phyloP scores from a whole-genome alignment of 1,140 invertebrate genomes.

The Cotesia chilonis region DNA sequence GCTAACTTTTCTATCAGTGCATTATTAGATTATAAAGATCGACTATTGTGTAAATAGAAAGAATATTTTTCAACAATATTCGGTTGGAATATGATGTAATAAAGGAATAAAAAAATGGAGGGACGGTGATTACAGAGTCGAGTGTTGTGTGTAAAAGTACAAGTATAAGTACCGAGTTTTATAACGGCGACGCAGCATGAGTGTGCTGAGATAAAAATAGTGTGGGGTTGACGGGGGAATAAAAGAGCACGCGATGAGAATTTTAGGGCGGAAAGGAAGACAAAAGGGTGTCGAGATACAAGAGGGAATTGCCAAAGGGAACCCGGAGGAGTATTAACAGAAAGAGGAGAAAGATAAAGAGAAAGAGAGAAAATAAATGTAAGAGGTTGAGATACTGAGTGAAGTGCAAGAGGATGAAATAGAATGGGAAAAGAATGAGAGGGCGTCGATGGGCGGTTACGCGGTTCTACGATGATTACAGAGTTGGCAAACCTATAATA shows the following conservation, averaged over 20 bases:
- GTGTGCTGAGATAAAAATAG: constrained; percentile 20
- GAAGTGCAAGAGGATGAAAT: constrained; percentile 48
- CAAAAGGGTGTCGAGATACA: constrained; percentile 42
- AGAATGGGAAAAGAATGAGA: constrained; percentile 54
- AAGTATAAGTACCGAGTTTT: constrained; percentile 8
- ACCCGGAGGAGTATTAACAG: constrained; percentile 32
- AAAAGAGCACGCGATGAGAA: constrained; percentile 17
- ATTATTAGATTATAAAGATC: too few relatives aligned
- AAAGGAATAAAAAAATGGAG: constrained; percentile 32
- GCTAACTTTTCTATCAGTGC: too few relatives aligned
- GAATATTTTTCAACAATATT: too few relatives aligned
- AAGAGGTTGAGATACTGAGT: constrained; percentile 43
- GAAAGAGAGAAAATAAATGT: constrained; percentile 31
- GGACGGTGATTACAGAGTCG: constrained; percentile 57
- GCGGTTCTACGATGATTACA: constrained; percentile 66
- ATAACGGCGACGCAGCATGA: constrained; percentile 10
- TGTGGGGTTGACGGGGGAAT: background rate
- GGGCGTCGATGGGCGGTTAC: constrained; percentile 64
- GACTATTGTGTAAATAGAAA: too few relatives aligned
- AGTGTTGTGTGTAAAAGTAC: constrained; percentile 31
- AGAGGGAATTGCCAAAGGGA: constrained; percentile 40
- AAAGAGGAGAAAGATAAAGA: constrained; percentile 27
- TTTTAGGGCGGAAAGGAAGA: constrained; percentile 38
- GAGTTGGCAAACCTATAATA: constrained; percentile 63
- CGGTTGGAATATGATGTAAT: too few relatives aligned